Evolutionary conservation across 2,888 invertebrate species (phyloP).

Genomic region (Agriopis marginaria): DNA sequence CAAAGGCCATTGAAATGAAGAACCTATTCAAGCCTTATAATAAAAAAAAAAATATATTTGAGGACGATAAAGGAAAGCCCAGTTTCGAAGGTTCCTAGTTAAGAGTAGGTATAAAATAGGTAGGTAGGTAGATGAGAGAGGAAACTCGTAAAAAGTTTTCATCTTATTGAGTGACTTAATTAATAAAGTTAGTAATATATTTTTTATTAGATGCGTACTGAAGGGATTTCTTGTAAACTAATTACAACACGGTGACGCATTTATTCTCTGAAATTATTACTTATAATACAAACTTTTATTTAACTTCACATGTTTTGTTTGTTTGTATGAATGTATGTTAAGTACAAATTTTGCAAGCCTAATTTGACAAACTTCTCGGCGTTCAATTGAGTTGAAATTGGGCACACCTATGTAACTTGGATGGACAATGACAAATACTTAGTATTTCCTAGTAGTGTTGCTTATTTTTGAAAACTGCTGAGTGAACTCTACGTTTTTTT

Average conservation of each 20-base stretch:
- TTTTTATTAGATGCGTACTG: conserved; percentile 24
- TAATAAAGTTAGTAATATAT: conserved; percentile 33
- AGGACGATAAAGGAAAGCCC: conserved; percentile 11
- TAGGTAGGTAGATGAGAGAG: conserved; percentile 6
- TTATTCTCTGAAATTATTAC: background rate
- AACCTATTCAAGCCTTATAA: conserved; percentile 1
- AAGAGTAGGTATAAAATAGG: conserved; percentile 13
- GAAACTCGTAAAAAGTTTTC: conserved; percentile 36
- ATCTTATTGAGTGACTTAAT: conserved; percentile 30
- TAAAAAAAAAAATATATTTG: conserved; percentile 4
- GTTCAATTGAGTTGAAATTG: too few species aligned
- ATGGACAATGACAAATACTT: too few species aligned
- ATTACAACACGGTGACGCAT: conserved; percentile 2
- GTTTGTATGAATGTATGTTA: too few species aligned
- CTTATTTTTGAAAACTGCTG: too few species aligned
- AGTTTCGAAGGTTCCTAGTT: conserved; percentile 21
- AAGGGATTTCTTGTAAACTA: conserved; percentile 11
- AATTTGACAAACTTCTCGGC: too few species aligned
- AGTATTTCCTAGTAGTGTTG: too few species aligned
- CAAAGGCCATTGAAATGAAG: background rate
- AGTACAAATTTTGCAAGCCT: too few species aligned
- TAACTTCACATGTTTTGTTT: too few species aligned
- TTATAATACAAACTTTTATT: too few species aligned
- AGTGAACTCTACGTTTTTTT: too few species aligned
- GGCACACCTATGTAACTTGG: too few species aligned